phyloP scores from a whole-genome alignment of 2,888 invertebrate species.

The Lasioglossum morio region DNA sequence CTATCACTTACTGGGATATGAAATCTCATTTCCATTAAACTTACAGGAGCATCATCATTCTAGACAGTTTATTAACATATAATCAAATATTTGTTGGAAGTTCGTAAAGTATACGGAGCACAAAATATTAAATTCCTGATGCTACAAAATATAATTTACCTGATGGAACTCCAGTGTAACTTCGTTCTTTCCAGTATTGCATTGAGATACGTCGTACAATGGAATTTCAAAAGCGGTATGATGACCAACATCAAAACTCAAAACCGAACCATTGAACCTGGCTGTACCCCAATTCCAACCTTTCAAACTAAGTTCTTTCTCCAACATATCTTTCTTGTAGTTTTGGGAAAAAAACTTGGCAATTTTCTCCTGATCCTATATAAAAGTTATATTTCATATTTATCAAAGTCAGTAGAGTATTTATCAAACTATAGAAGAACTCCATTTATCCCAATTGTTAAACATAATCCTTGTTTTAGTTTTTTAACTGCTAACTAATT shows the following conservation, averaged over 20 bases:
- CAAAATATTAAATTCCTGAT: conserved; percentile 5
- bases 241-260: conserved; percentile 93
- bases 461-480: no score
- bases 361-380: conserved; percentile 95
- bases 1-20: conserved; percentile 97
- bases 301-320: conserved; percentile 96
- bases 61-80: conserved; percentile 84
- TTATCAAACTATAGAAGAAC: no score
- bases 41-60: conserved; percentile 99
- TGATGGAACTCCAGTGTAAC: conserved; percentile 99
- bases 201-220: conserved; percentile 97
- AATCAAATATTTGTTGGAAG: not conserved
- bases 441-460: no score
- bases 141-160: conserved; percentile 83
- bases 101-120: conserved; percentile 3
- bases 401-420: conserved; percentile 45
- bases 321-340: conserved; percentile 94
- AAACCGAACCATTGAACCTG: conserved; percentile 94
- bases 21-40: conserved; percentile 98
- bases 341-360: conserved; percentile 94
- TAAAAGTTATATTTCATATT: conserved; percentile 49
- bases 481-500: no score
- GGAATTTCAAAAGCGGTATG: conserved; percentile 98
- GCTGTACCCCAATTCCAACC: conserved; percentile 99
- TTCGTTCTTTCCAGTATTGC: conserved; percentile 98